These are phyloP conservation scores for Anticlea derivata DNA, from an alignment of 2,888 invertebrate species.

Conservation along the genomic window DNA sequence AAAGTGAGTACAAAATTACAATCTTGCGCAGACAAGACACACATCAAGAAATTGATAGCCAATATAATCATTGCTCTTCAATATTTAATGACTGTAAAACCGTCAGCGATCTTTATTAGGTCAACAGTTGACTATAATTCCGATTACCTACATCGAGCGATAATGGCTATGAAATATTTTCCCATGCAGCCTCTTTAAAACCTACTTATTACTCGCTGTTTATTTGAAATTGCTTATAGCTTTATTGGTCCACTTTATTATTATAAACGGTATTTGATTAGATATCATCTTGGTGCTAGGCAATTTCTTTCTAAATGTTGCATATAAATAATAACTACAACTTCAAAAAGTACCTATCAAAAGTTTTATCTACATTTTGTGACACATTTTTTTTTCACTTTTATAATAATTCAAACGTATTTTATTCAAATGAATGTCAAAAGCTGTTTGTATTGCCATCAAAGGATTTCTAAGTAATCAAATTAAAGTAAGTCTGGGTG, in stretches of 20 bases:
- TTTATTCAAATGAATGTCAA: conserved; percentile 36
- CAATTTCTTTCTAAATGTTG: conserved; percentile 10
- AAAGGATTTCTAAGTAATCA: conserved; percentile 43
- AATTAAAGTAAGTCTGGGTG: conserved; percentile 56
- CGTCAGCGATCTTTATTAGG: conserved; percentile 60
- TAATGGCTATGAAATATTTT: conserved; percentile 64
- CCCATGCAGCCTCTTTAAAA: conserved; percentile 53
- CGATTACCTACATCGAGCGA: conserved; percentile 53
- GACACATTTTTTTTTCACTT: too few species aligned
- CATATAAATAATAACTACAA: not conserved
- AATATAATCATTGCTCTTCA: conserved; percentile 41
- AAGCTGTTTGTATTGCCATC: conserved; percentile 37
- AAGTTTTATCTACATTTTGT: not conserved
- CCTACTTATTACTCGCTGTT: conserved; percentile 48
- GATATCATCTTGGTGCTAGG: conserved; percentile 19
- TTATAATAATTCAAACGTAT: too few species aligned
- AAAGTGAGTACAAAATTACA: conserved; percentile 45
- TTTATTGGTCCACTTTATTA: conserved; percentile 44
- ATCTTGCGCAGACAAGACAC: conserved; percentile 48
- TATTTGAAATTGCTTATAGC: conserved; percentile 49
- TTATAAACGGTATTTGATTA: conserved; percentile 38
- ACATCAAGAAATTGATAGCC: conserved; percentile 49
- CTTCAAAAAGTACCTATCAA: too few species aligned
- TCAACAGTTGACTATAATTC: conserved; percentile 65
- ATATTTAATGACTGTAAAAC: conserved; percentile 52